Base-by-base conservation (phyloP, 2,797 vertebrate genomes). In the Anisognathus igniventris region DNA sequence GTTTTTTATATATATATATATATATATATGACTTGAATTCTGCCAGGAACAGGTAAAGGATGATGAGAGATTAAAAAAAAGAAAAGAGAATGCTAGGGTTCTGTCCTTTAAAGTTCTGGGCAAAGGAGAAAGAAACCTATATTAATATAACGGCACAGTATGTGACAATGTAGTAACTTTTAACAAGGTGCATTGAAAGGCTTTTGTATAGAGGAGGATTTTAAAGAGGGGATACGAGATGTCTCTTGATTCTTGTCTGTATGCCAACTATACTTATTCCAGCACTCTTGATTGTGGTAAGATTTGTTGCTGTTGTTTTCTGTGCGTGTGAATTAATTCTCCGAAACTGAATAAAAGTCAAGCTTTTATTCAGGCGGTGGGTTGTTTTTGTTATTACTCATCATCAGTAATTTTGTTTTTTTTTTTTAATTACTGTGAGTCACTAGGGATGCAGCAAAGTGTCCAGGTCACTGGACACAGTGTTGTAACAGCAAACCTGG, bases 401-500 rank as follows among this genome's bases (percentile, higher is more conserved):
- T 92, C 42, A 48, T 91, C 27, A 58, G 28, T 71, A 57, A 8
- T 74, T 74, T 53, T 31, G 0, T 35, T 65, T 28, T 24, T 17
- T 53, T 24, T 25, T 15, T 24, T 2, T 1, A 10, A 50, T 72
- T 88, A 92, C 45, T 93, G 33, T 73, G 60, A 60, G 37, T 95
- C 84, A 77, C 42, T 7, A 35, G 82, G 23, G 50, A 57, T 61
- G 71, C 42, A 76, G 45, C 13, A 33, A 94, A 95, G 22, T 40
- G 54, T 75, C 33, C 35, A 42, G 54, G 80, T 89, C 86, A 79
- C 50, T 76, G 79, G 68, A 95, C 58, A n/a, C 28, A 57, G 37
- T 28, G 33, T 25, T 92, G 87, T 84, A 92, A 89, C 65, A 86
- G 31, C 21, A 92, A 87, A 86, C 85, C 82, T 93, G 94, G 81